phyloP scores from a whole-genome alignment of 2,113 vertebrate species.

The Ailuropoda melanoleuca region DNA sequence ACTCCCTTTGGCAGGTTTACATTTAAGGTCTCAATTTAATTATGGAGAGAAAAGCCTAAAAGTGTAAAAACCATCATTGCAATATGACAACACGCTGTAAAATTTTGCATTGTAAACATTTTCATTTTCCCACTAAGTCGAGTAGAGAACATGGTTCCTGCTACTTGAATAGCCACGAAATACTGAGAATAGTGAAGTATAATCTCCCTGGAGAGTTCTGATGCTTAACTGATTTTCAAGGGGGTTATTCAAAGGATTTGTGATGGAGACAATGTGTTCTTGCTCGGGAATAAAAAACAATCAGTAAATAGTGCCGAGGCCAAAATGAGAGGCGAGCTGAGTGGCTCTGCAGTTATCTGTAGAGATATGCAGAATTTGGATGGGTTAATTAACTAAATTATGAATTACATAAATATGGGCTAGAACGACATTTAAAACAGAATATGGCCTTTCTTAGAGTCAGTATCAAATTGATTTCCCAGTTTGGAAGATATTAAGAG shows the following conservation, averaged over 20 bases:
- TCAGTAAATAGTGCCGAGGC: constrained; percentile 61
- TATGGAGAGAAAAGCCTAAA: constrained; percentile 57
- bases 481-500: background rate
- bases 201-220: constrained; percentile 76
- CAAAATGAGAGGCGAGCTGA: background rate
- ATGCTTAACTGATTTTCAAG: constrained; percentile 76
- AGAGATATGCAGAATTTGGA: background rate
- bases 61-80: constrained; percentile 61
- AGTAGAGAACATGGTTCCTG: constrained; percentile 72
- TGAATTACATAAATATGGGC: background rate
- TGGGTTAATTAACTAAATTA: background rate
- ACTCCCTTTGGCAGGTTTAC: constrained; percentile 27
- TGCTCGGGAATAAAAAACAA: constrained; percentile 74
- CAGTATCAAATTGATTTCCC: constrained; percentile 47
- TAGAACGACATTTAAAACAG: background rate
- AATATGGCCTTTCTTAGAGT: background rate
- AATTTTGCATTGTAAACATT: constrained; percentile 76
- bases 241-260: constrained; percentile 67
- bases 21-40: constrained; percentile 76
- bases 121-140: constrained; percentile 75
- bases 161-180: constrained; percentile 59
- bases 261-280: constrained; percentile 77
- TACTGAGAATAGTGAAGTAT: constrained; percentile 7
- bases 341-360: background rate
- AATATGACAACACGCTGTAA: constrained; percentile 75